A percentile compares a stretch with the other conserved stretches of the same genome.
phyloP scores from a whole-genome alignment of 2,113 vertebrate species.

The Marmota flaviventris region DNA sequence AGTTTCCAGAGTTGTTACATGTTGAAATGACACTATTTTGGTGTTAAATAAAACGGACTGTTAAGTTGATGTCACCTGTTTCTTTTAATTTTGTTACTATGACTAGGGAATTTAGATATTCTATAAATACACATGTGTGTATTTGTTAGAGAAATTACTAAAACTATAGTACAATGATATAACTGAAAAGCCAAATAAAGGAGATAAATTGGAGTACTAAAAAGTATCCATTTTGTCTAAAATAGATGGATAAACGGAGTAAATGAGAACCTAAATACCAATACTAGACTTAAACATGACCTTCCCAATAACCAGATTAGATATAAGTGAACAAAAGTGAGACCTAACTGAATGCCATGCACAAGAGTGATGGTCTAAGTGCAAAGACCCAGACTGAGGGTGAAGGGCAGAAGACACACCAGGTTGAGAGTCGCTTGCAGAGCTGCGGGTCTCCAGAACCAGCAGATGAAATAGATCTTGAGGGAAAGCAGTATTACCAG shows the following conservation, averaged over 20 bases:
- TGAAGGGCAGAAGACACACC: neutral
- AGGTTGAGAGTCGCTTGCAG: neutral
- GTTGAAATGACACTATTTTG: neutral
- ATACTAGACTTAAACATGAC: neutral
- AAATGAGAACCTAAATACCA: neutral
- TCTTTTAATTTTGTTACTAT: constrained; percentile 47
- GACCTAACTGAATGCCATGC: neutral
- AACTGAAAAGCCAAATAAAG: constrained; percentile 33
- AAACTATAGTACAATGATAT: neutral
- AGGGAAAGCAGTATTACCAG: neutral
- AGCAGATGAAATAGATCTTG: neutral
- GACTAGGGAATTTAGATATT: constrained; percentile 42
- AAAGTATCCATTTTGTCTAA: neutral
- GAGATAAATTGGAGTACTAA: neutral
- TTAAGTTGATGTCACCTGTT: constrained; percentile 20
- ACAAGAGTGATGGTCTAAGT: neutral
- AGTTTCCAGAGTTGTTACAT: neutral
- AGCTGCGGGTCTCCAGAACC: neutral
- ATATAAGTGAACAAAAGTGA: neutral
- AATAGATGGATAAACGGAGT: constrained; percentile 21
- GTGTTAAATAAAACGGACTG: constrained; percentile 6
- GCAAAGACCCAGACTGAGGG: neutral
- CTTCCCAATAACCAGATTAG: neutral
- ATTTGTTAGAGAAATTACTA: constrained; percentile 39
- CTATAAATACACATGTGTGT: neutral